Conservation (phyloP, 2,113 vertebrate species). For the Corythaixoides concolor region DNA sequence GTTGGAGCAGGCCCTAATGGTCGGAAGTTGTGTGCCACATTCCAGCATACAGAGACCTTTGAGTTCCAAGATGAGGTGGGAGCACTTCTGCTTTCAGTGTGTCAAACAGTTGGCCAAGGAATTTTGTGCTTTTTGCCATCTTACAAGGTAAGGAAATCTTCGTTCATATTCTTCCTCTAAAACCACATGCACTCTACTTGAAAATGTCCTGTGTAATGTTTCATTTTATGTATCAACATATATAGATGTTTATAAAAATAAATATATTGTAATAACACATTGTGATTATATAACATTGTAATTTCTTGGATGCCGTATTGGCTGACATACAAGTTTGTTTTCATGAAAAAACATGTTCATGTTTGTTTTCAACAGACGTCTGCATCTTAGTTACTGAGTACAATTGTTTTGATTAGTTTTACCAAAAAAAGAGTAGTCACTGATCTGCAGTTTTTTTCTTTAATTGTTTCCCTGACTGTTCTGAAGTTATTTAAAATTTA, state of each 20-base stretch:
- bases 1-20: slow-evolving; percentile 88
- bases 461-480: not conserved
- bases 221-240: not conserved
- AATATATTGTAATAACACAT: too few species aligned
- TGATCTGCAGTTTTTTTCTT: not conserved
- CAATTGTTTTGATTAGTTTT: not conserved
- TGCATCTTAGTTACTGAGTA: not conserved
- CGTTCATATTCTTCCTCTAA: not conserved
- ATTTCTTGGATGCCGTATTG: not conserved
- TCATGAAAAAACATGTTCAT: not conserved
- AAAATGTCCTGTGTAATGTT: not conserved
- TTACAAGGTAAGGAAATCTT: slow-evolving; percentile 86
- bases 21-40: slow-evolving; percentile 88
- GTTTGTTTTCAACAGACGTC: not conserved
- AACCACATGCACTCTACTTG: not conserved
- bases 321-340: not conserved
- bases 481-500: not conserved
- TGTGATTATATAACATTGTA: not conserved
- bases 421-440: not conserved
- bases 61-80: slow-evolving; percentile 96
- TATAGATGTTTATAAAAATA: not conserved
- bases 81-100: slow-evolving; percentile 85
- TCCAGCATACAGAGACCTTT: slow-evolving; percentile 91
- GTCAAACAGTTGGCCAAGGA: slow-evolving; percentile 83
- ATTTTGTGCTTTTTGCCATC: slow-evolving; percentile 95